Conservation (phyloP, 2,888 invertebrate species). For the Parelbella ahira region DNA sequence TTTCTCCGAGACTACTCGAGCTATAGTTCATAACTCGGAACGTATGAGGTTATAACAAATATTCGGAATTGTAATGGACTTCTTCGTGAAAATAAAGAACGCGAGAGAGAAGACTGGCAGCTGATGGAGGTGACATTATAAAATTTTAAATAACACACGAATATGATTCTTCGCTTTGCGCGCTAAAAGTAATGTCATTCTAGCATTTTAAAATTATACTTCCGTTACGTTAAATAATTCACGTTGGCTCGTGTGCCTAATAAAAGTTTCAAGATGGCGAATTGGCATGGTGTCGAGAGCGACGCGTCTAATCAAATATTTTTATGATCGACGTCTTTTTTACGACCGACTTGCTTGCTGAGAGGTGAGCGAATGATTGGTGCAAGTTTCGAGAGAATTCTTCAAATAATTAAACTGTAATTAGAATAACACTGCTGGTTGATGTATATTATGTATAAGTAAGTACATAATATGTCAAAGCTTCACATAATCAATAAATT, state of each 20-base stretch:
- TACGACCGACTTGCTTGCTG: slow-evolving; percentile 60
- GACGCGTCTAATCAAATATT: slow-evolving; percentile 75
- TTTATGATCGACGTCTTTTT: slow-evolving; percentile 77
- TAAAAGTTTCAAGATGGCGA: slow-evolving; percentile 68
- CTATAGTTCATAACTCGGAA: slow-evolving; percentile 21
- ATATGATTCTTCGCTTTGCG: not conserved
- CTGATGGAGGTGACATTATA: slow-evolving; percentile 27
- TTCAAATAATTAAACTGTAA: too few relatives aligned
- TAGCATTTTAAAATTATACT: slow-evolving; percentile 36
- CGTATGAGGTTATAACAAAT: slow-evolving; percentile 24
- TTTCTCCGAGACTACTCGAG: slow-evolving; percentile 13
- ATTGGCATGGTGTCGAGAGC: slow-evolving; percentile 59
- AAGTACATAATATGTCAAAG: too few relatives aligned
- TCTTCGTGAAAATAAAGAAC: slow-evolving; percentile 14
- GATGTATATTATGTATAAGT: too few relatives aligned
- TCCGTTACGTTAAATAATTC: slow-evolving; percentile 40
- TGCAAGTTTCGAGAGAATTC: slow-evolving; percentile 7
- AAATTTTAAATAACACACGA: slow-evolving; percentile 27
- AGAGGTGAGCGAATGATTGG: slow-evolving; percentile 33
- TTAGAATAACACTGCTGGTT: too few relatives aligned
- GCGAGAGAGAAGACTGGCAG: slow-evolving; percentile 8
- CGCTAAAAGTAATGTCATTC: slow-evolving; percentile 17
- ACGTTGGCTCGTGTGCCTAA: slow-evolving; percentile 41
- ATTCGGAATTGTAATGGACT: slow-evolving; percentile 19
- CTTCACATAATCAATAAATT: too few relatives aligned